Evolutionary conservation across 1,140 invertebrate genomes (phyloP), one percentile per base, ranked within the genome.

Genomic region (Scaptomyza hsui): DNA sequence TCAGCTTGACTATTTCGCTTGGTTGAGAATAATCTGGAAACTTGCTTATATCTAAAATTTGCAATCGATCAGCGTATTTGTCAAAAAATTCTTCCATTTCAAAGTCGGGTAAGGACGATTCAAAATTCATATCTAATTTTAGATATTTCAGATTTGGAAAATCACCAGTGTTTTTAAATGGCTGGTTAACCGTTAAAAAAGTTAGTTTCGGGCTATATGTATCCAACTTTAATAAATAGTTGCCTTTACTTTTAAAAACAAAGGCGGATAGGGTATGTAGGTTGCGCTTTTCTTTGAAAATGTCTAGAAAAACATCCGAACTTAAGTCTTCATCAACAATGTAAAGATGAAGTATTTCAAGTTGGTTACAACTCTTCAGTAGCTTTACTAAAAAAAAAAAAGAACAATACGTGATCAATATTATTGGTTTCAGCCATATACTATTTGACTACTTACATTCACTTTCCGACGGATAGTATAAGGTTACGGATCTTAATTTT

Each of bases 111-210:
- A 26, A 15, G 12, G 12, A 9, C 7, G 29, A 0, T 12, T 52
- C 26, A 18, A 21, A 15, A 47, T 47, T 24, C 42, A 37, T 35
- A 3, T 59, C 60, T 32, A 44, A 44, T 32, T 16, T 32, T n/a
- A 62, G 2, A 62, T 62, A 52, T 21, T 62, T 62, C 3, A 62
- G 13, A 21, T 62, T 62, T 1, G 3, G 5, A 7, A 62, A 44
- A 12, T 52, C 24, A 13, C 48, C 39, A 32, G 21, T n/a, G 21
- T 16, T 24, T 21, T 44, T 9, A 5, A 52, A 32, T 12, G 1
- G 21, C 7, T 13, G n/a, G 13, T 44, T 52, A 9, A 52, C 2
- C 7, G 60, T 62, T 32, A 62, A 15, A 52, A 21, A 44, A 15
- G 39, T 52, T 12, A 62, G 39, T 13, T 52, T 16, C 21, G 60